Evolutionary conservation across 2,113 vertebrate genomes (phyloP).

Genomic region (Trematomus loennbergii): DNA sequence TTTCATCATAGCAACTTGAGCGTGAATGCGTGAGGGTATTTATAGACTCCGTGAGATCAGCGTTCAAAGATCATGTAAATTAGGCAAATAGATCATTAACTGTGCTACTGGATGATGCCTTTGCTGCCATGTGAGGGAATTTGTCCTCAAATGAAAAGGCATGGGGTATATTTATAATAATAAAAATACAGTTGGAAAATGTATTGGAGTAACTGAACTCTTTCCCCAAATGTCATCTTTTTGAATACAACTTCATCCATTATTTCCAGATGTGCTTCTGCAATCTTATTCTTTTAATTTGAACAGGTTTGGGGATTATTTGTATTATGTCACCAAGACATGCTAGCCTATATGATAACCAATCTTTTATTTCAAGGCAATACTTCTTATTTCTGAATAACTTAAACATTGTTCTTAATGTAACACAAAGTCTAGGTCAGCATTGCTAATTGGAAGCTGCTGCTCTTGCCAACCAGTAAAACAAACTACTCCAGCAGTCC

Average conservation of each 20-base stretch:
- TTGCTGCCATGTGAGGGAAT: not conserved
- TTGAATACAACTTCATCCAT: not conserved
- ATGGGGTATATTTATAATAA: not conserved
- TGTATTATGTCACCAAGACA: not conserved
- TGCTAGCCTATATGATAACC: no score
- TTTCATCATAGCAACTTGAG: slow-evolving; percentile 47
- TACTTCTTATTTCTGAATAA: not conserved
- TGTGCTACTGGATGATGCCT: not conserved
- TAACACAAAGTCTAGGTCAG: not conserved
- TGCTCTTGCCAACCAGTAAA: slow-evolving; percentile 53
- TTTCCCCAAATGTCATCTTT: not conserved
- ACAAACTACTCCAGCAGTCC: slow-evolving; percentile 31
- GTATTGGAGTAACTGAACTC: no score
- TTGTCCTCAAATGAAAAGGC: not conserved
- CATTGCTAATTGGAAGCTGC: not conserved
- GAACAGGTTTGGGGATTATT: no score
- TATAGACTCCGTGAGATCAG: slow-evolving; percentile 57
- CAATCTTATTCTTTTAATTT: not conserved
- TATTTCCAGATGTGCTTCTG: not conserved
- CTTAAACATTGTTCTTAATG: not conserved
- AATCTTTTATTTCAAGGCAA: not conserved
- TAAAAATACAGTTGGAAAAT: not conserved
- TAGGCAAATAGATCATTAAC: not conserved
- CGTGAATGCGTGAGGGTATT: slow-evolving; percentile 57
- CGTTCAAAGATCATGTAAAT: slow-evolving; percentile 38